A percentile compares a stretch with the other conserved stretches of the same genome.
Evolutionary conservation across 2,113 vertebrate species (phyloP).

Genomic region (Callipepla californica): DNA sequence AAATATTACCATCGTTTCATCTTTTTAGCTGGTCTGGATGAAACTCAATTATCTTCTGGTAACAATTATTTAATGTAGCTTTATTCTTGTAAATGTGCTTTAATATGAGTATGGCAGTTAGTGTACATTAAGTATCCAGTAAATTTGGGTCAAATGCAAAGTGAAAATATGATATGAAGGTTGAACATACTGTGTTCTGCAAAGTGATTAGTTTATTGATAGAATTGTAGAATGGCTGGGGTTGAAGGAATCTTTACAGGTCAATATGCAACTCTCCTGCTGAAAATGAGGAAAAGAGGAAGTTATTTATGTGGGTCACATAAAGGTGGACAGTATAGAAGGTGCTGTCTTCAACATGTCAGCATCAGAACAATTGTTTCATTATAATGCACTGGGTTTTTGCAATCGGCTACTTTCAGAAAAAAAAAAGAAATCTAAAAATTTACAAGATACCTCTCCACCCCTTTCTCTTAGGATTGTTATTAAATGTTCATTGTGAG

Average conservation of each 20-base stretch:
- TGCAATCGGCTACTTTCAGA: background rate
- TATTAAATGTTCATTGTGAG: background rate
- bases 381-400: background rate
- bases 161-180: background rate
- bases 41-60: background rate
- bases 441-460: background rate
- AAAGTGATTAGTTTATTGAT: background rate
- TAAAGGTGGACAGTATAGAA: background rate
- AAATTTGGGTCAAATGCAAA: background rate
- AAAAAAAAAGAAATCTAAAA: background rate
- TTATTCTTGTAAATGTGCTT: background rate
- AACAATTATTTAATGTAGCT: background rate
- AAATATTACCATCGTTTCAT: background rate
- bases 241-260: background rate
- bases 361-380: background rate
- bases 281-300: background rate
- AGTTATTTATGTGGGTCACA: background rate
- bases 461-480: background rate
- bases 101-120: background rate
- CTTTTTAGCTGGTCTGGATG: background rate
- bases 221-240: background rate
- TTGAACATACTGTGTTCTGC: background rate
- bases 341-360: background rate
- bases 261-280: background rate
- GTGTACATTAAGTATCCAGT: background rate